Base-by-base conservation (phyloP, 2,797 vertebrate species). In the Enteromius treurensis region DNA sequence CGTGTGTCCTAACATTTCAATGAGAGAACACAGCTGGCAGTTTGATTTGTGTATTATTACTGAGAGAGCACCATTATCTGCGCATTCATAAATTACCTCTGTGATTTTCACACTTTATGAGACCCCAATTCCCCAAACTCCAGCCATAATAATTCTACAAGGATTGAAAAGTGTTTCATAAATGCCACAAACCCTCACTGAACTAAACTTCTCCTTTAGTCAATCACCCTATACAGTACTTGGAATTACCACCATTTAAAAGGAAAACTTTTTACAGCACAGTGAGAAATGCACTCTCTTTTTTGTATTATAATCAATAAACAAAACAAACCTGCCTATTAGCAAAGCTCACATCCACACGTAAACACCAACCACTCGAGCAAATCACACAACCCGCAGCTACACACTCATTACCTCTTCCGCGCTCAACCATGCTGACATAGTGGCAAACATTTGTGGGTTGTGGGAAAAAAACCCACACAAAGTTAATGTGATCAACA, bases 1-100 rank as follows among this genome's bases (percentile, higher is more conserved):
- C 69, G 13, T 58, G 75, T 78, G 77, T 71, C 70, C 47, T 83
- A 79, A 82, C 70, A 74, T 85, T 88, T 79, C 29, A 47, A 86
- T 78, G 71, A 77, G 13, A 67, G 64, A 77, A 83, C 23, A 47
- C 79, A 62, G 29, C 67, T 58, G 80, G 62, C 68, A 84, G n/a
- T 79, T 82, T 74, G 53, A 81, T 84, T 84, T 77, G 64, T 71
- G 62, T 68, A 77, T 65, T 75, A 74, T 55, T 85, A 73, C 29
- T 10, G 80, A 77, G 69, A 67, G 62, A 40, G 34, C 60, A 40
- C 34, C 34, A 34, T 71, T 80, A 80, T 74, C 84, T 71, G 29
- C 60, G 53, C 53, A 55, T 83, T 84, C 79, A 53, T 53, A 76
- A 84, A 78, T 55, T 70, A 68, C 45, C 26, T 47, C 23, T 21